Percentiles rank a stretch among this genome's conserved stretches.
Conservation (phyloP, 2,888 invertebrate species). For the Megalurothrips usitatus region DNA sequence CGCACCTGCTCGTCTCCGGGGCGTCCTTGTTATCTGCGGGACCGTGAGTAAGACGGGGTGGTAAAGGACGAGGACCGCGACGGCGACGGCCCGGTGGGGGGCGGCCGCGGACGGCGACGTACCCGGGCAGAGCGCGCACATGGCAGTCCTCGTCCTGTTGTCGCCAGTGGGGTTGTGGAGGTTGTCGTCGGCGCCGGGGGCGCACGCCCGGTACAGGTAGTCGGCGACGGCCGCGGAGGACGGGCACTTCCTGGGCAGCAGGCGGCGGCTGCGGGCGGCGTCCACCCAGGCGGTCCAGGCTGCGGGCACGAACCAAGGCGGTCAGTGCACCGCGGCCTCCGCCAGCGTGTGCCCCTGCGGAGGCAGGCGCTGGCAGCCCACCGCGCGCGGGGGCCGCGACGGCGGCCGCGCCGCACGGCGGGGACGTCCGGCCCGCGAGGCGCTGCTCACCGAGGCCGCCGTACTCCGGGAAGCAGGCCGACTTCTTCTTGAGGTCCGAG, state of each 20-base stretch:
- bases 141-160: not conserved
- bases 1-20: constrained; percentile 38
- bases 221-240: constrained; percentile 54
- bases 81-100: not conserved
- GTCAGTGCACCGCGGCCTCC: not conserved
- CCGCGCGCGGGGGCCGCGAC: too few relatives aligned
- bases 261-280: constrained; percentile 49
- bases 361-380: too few relatives aligned
- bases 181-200: constrained; percentile 56
- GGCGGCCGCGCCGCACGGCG: not conserved
- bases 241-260: constrained; percentile 52
- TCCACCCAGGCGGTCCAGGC: constrained; percentile 61
- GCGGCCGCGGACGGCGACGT: not conserved
- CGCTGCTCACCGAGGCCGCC: constrained; percentile 56
- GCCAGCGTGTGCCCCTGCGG: not conserved
- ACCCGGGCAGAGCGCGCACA: constrained; percentile 28
- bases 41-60: not conserved
- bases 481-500: constrained; percentile 53
- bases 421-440: not conserved
- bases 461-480: constrained; percentile 63
- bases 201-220: constrained; percentile 57
- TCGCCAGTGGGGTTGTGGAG: constrained; percentile 46
- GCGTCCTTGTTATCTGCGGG: constrained; percentile 9
- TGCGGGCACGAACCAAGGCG: constrained; percentile 15
- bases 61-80: not conserved